Evolutionary conservation across 1,140 invertebrate genomes (phyloP).

Genomic region (Drosophila busckii): DNA sequence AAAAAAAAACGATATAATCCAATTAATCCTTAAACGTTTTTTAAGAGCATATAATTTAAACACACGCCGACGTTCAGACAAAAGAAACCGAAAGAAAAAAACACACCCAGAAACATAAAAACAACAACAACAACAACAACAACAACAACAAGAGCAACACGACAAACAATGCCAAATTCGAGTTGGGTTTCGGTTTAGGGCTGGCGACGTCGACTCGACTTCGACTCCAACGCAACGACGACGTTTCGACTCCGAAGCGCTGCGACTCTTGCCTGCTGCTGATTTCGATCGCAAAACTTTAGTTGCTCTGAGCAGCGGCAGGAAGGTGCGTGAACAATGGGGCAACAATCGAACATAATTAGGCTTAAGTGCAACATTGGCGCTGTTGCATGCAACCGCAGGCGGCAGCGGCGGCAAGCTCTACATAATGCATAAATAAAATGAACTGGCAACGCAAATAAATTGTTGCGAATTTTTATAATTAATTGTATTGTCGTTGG

Average conservation of each 20-base stretch:
- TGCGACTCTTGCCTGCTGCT: conserved; percentile 36
- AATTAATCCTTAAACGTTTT: conserved; percentile 77
- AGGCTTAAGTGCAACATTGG: conserved; percentile 65
- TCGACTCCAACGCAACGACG: conserved; percentile 18
- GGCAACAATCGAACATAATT: conserved; percentile 75
- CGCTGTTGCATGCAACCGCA: conserved; percentile 11
- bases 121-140: conserved; percentile 23
- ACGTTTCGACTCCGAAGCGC: too few relatives aligned
- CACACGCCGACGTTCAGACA: conserved; percentile 54
- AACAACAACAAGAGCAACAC: conserved; percentile 17
- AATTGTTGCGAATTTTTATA: conserved; percentile 76
- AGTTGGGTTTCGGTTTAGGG: conserved; percentile 24
- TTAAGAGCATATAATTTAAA: conserved; percentile 77
- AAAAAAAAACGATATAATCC: conserved; percentile 63
- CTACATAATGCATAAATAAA: conserved; percentile 53
- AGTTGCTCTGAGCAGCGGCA: neutral
- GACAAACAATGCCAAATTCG: conserved; percentile 69
- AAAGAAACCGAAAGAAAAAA: conserved; percentile 42
- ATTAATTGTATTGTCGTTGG: conserved; percentile 74
- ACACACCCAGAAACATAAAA: conserved; percentile 45
- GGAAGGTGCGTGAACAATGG: conserved; percentile 73
- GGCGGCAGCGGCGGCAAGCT: conserved; percentile 1
- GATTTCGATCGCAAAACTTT: conserved; percentile 50
- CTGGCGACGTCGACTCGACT: neutral
- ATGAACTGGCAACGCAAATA: conserved; percentile 67